These are phyloP conservation scores for Cyphomyrmex costatus DNA, from an alignment of 1,140 invertebrate species.

Conservation along the genomic window DNA sequence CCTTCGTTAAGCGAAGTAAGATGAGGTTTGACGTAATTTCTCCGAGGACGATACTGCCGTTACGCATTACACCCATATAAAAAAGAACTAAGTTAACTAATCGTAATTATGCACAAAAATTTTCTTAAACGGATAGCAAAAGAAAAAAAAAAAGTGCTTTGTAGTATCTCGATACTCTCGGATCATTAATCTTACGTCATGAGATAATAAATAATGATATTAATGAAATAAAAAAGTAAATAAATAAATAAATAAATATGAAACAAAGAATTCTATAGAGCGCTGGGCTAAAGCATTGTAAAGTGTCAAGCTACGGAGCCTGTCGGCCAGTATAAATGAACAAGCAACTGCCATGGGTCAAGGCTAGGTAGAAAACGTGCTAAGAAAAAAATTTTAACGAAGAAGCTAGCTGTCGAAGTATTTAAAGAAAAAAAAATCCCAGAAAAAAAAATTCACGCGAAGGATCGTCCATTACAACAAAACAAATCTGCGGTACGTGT, in stretches of 20 bases:
- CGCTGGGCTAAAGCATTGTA: constrained; percentile 72
- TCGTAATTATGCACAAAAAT: constrained; percentile 77
- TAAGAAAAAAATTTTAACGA: constrained; percentile 82
- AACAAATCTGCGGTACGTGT: constrained; percentile 62
- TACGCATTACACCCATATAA: constrained; percentile 80
- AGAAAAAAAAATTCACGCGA: constrained; percentile 65
- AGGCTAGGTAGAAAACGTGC: constrained; percentile 81
- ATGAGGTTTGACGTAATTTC: constrained; percentile 79
- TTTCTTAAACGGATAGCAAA: constrained; percentile 76
- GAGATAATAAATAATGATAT: constrained; percentile 72
- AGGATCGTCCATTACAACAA: constrained; percentile 77
- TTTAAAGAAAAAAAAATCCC: constrained; percentile 62
- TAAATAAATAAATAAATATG: constrained; percentile 68
- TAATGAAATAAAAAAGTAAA: constrained; percentile 55
- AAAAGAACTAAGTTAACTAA: constrained; percentile 76
- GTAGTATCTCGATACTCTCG: constrained; percentile 77
- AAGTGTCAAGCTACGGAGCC: constrained; percentile 80
- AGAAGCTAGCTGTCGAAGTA: constrained; percentile 79
- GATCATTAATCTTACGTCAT: constrained; percentile 75
- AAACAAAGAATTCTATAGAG: constrained; percentile 73
- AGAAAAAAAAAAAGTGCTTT: constrained; percentile 72
- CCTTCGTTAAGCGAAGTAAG: constrained; percentile 78
- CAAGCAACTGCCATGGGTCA: constrained; percentile 84
- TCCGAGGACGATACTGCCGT: constrained; percentile 82
- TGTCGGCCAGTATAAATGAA: constrained; percentile 82